These are phyloP conservation scores for Trichoplusia ni DNA, from an alignment of 1,140 invertebrate genomes.

Conservation along the genomic window DNA sequence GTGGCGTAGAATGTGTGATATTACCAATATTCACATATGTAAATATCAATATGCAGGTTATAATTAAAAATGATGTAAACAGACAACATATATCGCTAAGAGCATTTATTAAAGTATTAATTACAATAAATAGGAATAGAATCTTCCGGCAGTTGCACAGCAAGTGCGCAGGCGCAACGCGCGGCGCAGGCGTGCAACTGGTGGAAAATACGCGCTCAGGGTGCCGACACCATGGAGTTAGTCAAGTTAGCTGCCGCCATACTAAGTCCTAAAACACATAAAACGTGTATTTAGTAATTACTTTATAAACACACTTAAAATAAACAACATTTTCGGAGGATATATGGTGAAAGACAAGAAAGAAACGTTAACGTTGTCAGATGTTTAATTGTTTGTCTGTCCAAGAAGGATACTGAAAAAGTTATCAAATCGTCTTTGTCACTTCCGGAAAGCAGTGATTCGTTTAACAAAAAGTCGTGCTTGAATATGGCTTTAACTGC, in stretches of 20 bases:
- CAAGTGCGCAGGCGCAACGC: conserved; percentile 41
- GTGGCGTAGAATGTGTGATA: background rate
- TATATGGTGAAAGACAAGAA: background rate
- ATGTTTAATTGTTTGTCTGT: too few species aligned
- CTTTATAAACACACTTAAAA: background rate
- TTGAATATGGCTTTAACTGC: too few species aligned
- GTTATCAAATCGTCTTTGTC: too few species aligned
- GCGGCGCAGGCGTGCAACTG: conserved; percentile 65
- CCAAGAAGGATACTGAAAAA: too few species aligned
- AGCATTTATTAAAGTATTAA: conserved; percentile 63
- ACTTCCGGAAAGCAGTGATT: too few species aligned
- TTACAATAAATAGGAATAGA: conserved; percentile 59
- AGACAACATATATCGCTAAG: conserved; percentile 39
- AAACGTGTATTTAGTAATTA: conserved; percentile 40
- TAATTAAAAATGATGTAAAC: too few species aligned
- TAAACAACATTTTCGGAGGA: background rate
- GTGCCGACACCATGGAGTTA: conserved; percentile 69
- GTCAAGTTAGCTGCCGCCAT: conserved; percentile 47
- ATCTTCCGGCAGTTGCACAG: conserved; percentile 77
- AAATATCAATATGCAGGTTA: too few species aligned
- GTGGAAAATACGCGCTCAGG: conserved; percentile 70
- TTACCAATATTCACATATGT: background rate
- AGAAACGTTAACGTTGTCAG: too few species aligned
- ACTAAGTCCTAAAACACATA: conserved; percentile 65
- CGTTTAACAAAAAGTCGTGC: too few species aligned